phyloP scores from a whole-genome alignment of 2,113 vertebrate genomes.

The Lathamus discolor region DNA sequence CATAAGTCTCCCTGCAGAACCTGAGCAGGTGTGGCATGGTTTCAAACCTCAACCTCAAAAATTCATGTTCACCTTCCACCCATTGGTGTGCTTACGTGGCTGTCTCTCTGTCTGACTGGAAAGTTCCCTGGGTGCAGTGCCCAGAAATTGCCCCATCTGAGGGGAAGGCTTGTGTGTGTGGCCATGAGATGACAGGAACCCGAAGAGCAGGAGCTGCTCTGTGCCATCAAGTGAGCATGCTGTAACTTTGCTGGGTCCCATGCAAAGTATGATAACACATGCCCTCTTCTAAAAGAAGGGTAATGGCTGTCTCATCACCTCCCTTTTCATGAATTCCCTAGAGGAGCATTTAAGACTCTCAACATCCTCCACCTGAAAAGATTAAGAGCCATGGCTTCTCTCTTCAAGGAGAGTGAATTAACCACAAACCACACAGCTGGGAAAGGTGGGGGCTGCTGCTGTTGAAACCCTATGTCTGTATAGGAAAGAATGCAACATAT shows the following conservation, averaged over 20 bases:
- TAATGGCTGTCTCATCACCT: neutral
- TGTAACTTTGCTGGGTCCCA: neutral
- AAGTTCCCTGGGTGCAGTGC: neutral
- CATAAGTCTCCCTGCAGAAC: neutral
- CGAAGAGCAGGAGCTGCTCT: neutral
- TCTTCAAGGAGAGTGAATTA: neutral
- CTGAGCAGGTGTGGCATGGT: neutral
- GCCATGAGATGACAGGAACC: neutral
- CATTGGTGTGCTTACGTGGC: accelerated
- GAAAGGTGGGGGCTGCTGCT: slow-evolving; percentile 38
- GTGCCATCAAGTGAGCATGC: neutral
- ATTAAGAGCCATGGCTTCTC: neutral
- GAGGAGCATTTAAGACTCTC: neutral
- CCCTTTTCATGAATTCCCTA: neutral
- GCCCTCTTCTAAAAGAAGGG: neutral
- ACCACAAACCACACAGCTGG: slow-evolving; percentile 20
- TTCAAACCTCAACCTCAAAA: neutral
- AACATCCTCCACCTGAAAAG: neutral
- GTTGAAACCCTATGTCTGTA: neutral
- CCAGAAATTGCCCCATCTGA: neutral
- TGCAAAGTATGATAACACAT: accelerated
- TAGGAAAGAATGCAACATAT: slow-evolving; percentile 43
- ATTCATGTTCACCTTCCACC: neutral
- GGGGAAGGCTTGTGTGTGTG: accelerated
- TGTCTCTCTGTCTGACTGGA: neutral